Conservation (phyloP, 2,797 vertebrate species). For the Cuniculus paca region DNA sequence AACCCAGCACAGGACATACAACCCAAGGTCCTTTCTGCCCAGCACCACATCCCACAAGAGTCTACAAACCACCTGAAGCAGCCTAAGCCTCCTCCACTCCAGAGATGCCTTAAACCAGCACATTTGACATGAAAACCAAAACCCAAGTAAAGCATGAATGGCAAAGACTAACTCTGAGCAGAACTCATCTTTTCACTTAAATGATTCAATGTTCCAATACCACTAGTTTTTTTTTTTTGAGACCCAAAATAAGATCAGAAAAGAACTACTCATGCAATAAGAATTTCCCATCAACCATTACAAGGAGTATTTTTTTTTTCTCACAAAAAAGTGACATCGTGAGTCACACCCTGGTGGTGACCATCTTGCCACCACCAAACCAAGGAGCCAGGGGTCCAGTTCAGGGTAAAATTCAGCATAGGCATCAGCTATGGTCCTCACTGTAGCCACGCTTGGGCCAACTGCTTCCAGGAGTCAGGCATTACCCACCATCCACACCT, state of each 20-base stretch:
- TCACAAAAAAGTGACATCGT: constrained; percentile 55
- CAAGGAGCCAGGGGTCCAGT: neutral
- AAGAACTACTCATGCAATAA: constrained; percentile 72
- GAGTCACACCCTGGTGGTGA: constrained; percentile 58
- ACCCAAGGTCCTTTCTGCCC: neutral
- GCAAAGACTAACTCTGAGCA: neutral
- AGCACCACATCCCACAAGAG: rapidly evolving
- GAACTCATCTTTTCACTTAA: constrained; percentile 41
- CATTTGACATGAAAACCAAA: neutral
- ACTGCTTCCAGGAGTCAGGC: rapidly evolving
- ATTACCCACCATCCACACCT: no score
- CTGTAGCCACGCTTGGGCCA: neutral
- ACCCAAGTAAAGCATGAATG: neutral
- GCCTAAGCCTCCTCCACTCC: neutral
- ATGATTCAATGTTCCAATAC: constrained; percentile 69
- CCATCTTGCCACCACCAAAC: constrained; percentile 20
- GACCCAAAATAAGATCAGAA: constrained; percentile 81
- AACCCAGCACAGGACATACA: rapidly evolving
- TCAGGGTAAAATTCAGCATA: rapidly evolving
- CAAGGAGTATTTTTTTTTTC: constrained; percentile 59
- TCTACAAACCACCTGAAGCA: neutral
- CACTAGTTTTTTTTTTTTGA: constrained; percentile 28
- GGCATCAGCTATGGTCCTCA: rapidly evolving
- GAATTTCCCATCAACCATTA: constrained; percentile 77
- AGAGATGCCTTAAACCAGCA: neutral